Evolutionary conservation across 2,797 vertebrate genomes (phyloP).

Genomic region (Brachymystax lenok): DNA sequence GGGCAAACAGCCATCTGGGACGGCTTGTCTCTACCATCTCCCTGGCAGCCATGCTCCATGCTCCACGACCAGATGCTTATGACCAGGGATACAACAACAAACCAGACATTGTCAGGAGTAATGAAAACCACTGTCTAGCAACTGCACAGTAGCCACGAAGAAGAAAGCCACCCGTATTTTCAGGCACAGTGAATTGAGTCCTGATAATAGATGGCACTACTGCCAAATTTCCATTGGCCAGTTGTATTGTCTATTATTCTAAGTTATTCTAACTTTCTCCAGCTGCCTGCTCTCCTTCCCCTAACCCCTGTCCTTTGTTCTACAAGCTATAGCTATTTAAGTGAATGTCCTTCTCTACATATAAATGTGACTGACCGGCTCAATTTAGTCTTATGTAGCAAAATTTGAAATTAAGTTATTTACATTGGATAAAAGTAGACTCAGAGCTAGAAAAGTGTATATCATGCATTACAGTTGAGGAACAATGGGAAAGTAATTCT

Average conservation of each 20-base stretch:
- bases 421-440: too few species aligned
- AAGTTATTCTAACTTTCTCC: constrained; percentile 76
- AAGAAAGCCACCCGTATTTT: constrained; percentile 11
- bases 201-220: constrained; percentile 53
- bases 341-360: constrained; percentile 65
- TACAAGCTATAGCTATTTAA: constrained; percentile 72
- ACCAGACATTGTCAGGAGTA: constrained; percentile 60
- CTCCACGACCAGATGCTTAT: constrained; percentile 59
- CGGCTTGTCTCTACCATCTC: constrained; percentile 61
- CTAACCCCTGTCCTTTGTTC: constrained; percentile 51
- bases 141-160: constrained; percentile 58
- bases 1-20: constrained; percentile 66
- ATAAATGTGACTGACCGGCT: constrained; percentile 55
- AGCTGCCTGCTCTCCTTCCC: constrained; percentile 50
- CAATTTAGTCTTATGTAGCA: too few species aligned
- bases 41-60: constrained; percentile 57
- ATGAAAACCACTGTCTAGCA: constrained; percentile 55
- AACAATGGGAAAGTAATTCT: too few species aligned
- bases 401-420: too few species aligned
- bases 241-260: constrained; percentile 73
- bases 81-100: constrained; percentile 62
- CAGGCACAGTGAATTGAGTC: constrained; percentile 40
- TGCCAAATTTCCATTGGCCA: constrained; percentile 74
- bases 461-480: too few species aligned
- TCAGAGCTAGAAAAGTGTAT: too few species aligned